Percentiles rank a stretch among this genome's conserved stretches.
Conservation (phyloP, 1,140 invertebrate species). For the Tribolium madens region DNA sequence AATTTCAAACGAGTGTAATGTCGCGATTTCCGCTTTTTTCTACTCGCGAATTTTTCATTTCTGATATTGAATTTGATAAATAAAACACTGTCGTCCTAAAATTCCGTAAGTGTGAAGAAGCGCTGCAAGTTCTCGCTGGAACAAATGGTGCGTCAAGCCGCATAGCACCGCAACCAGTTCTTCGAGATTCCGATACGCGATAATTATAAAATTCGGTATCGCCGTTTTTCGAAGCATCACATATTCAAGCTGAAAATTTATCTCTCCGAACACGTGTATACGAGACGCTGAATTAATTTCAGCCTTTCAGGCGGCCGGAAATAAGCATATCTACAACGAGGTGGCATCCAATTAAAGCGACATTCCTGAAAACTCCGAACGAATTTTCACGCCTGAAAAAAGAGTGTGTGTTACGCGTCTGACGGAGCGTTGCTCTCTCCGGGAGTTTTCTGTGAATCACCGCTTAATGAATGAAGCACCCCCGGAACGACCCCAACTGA, state of each 20-base stretch:
- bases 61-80: background rate
- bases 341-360: background rate
- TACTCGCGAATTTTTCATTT: no score
- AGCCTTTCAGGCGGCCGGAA: conserved; percentile 3
- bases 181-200: conserved; percentile 60
- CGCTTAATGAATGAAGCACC: conserved; percentile 30
- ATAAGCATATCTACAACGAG: background rate
- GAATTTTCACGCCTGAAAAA: conserved; percentile 2
- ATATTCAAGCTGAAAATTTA: conserved; percentile 42
- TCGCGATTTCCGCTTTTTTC: no score
- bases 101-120: conserved; percentile 18
- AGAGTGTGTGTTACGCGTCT: background rate
- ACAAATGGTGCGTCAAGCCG: conserved; percentile 21
- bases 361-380: background rate
- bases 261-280: conserved; percentile 40
- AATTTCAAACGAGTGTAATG: background rate
- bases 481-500: background rate
- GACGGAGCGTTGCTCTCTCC: conserved; percentile 7
- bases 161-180: conserved; percentile 57
- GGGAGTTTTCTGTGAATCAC: conserved; percentile 8
- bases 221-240: conserved; percentile 45
- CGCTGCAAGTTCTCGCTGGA: conserved; percentile 3
- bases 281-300: conserved; percentile 1
- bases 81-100: background rate
- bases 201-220: conserved; percentile 63